Evolutionary conservation across 2,888 invertebrate species (phyloP), one percentile per base, ranked within the genome.

Genomic region (Balanococcus diminutus): DNA sequence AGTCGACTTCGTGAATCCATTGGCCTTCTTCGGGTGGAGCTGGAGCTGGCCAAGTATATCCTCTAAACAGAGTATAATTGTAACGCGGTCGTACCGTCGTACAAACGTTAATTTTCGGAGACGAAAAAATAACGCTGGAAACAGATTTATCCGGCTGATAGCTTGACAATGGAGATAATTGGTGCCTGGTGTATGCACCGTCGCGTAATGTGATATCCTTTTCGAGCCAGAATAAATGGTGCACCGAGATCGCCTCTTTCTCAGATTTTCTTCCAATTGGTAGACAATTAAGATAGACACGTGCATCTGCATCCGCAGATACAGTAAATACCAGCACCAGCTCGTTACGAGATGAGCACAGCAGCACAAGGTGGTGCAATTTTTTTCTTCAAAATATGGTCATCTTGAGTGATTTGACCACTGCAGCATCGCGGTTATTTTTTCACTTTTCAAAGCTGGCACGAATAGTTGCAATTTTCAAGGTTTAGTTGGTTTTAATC

Each of bases 1-100:
- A 84, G 84, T 84, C 84, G 72, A 75, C 84, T 84, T 75, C 75
- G 84, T 75, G 84, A 84, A 75, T 75, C 84, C 75, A 84, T 84
- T 84, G 84, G 84, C 84, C 84, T 84, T 84, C 84, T 84, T 84
- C 75, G 67, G 46, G 75, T 28, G 75, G 81, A 67, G 61, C 28
- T n/a, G n/a, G n/a, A 61, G n/a, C 32, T 5, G 32, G 32, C 31
- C 8, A n/a, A n/a, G n/a, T n/a, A n/a, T n/a, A n/a, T n/a, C n/a
- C n/a, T n/a, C n/a, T n/a, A n/a, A n/a, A n/a, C n/a, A n/a, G 51
- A 19, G 51, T 19, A 8, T 51, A 31, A 75, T 75, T 75, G 75
- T 75, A 32, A 75, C 75, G 32, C 61, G 61, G 28, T 42, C 42
- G 19, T 19, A 51, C 19, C 4, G 5, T 51, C 6, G 4, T 51